phyloP scores from a whole-genome alignment of 1,140 invertebrate genomes.

The Schlechtendalia chinensis region DNA sequence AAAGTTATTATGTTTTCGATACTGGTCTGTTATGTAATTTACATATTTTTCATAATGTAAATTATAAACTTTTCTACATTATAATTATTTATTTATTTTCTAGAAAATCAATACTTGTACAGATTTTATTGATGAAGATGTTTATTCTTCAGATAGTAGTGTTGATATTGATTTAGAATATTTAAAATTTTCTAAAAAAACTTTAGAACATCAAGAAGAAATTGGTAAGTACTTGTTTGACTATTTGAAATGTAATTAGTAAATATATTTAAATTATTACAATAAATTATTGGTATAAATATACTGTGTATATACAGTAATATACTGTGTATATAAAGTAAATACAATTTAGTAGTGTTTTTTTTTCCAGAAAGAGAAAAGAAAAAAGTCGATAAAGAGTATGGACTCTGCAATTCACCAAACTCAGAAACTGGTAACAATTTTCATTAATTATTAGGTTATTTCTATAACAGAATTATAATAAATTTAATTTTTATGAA shows the following conservation, averaged over 20 bases:
- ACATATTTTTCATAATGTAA: too few species aligned
- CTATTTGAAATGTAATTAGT: too few species aligned
- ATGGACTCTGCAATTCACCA: conserved; percentile 24
- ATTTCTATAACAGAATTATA: too few species aligned
- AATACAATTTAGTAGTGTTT: background rate
- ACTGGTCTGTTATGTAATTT: too few species aligned
- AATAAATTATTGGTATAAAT: too few species aligned
- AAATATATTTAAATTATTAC: too few species aligned
- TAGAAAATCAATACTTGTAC: background rate
- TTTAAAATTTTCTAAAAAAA: conserved; percentile 30
- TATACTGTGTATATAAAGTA: too few species aligned
- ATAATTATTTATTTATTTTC: background rate
- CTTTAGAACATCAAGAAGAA: conserved; percentile 33
- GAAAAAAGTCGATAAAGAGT: conserved; percentile 23
- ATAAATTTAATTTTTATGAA: too few species aligned
- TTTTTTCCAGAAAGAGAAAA: conserved; percentile 29
- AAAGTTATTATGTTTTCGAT: too few species aligned
- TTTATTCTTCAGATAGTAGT: background rate
- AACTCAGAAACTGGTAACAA: conserved; percentile 14
- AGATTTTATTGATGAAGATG: background rate
- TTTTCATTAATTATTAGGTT: too few species aligned
- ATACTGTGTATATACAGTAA: too few species aligned
- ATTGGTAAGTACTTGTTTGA: background rate
- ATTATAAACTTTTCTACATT: too few species aligned
- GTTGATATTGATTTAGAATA: conserved; percentile 42